phyloP scores from a whole-genome alignment of 2,888 invertebrate species.

The Hirtodrosophila duncani region DNA sequence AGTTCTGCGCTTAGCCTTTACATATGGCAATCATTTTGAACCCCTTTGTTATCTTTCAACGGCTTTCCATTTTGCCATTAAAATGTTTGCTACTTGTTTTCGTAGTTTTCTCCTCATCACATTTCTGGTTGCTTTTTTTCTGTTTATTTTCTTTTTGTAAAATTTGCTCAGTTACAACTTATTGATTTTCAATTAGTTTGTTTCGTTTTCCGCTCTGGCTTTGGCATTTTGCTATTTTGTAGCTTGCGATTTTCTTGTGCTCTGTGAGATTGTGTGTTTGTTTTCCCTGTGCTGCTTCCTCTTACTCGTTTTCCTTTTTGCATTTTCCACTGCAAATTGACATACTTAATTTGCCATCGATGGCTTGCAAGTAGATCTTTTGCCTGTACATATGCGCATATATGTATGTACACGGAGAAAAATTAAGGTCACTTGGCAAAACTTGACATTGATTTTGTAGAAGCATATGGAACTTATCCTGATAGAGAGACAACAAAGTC shows the following conservation, averaged over 20 bases:
- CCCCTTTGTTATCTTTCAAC: constrained; percentile 2
- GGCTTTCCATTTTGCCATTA: constrained; percentile 45
- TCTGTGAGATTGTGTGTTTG: constrained; percentile 8
- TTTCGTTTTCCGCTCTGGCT: constrained; percentile 32
- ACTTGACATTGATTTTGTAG: too few species aligned
- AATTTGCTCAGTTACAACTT: constrained; percentile 38
- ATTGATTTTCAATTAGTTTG: constrained; percentile 69
- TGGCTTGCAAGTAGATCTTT: too few species aligned
- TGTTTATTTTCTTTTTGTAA: constrained; percentile 2
- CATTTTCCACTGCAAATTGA: constrained; percentile 55
- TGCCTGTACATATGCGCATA: constrained; percentile 15
- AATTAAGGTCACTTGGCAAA: too few species aligned
- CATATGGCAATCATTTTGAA: too few species aligned
- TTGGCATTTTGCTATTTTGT: constrained; percentile 36
- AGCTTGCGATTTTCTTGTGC: constrained; percentile 37
- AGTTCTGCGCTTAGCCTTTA: too few species aligned
- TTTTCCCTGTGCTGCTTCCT: constrained; percentile 6
- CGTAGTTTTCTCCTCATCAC: constrained; percentile 10
- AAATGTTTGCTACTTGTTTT: constrained; percentile 30
- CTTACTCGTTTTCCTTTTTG: constrained; percentile 22
- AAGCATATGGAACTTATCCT: too few species aligned
- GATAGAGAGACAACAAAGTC: too few species aligned
- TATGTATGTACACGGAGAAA: constrained; percentile 15
- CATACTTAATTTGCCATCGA: constrained; percentile 66
- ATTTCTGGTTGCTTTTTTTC: constrained; percentile 10